Conservation (phyloP, 1,140 invertebrate species). For the Drosophila navojoa region DNA sequence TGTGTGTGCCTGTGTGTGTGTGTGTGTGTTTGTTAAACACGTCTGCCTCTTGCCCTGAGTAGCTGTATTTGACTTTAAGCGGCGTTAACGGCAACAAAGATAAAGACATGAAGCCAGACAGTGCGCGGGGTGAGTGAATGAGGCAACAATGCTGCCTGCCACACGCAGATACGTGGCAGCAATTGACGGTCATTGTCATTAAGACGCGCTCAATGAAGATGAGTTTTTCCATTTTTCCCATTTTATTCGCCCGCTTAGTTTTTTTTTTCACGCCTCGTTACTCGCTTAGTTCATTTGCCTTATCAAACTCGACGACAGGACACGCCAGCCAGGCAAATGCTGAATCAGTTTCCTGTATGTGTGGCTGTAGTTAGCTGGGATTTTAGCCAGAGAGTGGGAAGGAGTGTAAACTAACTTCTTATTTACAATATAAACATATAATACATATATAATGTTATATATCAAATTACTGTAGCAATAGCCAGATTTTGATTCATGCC, state of each 20-base stretch:
- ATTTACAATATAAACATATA: too few species aligned
- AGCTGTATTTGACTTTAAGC: conserved; percentile 80
- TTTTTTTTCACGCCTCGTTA: conserved; percentile 47
- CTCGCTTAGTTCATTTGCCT: conserved; percentile 56
- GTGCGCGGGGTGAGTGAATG: not conserved
- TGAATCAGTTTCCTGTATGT: conserved; percentile 9
- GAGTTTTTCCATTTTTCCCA: conserved; percentile 62
- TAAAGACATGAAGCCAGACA: conserved; percentile 80
- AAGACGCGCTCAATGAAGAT: conserved; percentile 71
- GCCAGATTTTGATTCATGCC: too few species aligned
- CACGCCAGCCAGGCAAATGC: conserved; percentile 8
- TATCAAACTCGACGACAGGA: conserved; percentile 25
- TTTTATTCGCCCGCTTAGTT: conserved; percentile 25
- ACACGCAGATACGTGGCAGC: conserved; percentile 53
- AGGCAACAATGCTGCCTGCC: not conserved
- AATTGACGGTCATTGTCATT: conserved; percentile 80
- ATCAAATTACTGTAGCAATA: too few species aligned
- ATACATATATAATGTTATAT: too few species aligned
- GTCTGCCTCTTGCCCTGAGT: conserved; percentile 66
- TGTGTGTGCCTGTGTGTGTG: conserved; percentile 29
- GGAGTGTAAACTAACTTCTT: too few species aligned
- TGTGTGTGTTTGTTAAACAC: conserved; percentile 56
- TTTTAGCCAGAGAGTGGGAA: not conserved
- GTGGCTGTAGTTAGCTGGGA: not conserved
- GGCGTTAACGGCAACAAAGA: conserved; percentile 70